Evolutionary conservation across 1,140 invertebrate genomes (phyloP).

Genomic region (Heterodera schachtii): DNA sequence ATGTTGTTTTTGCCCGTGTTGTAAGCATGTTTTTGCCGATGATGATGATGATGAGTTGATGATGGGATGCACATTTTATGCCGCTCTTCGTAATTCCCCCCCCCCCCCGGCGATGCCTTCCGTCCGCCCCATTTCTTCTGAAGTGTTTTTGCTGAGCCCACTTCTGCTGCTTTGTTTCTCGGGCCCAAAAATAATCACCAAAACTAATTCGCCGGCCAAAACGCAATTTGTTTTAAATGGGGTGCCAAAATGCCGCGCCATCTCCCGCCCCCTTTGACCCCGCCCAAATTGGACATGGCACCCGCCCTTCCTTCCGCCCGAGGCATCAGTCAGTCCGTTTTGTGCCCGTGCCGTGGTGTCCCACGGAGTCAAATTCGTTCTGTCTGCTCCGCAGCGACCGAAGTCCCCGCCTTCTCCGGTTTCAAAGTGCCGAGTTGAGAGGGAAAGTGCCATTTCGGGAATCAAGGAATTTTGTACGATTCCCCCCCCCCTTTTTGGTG

Average conservation of each 20-base stretch:
- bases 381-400: not conserved
- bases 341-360: not conserved
- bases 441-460: not conserved
- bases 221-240: not conserved
- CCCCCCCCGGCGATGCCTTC: too few relatives aligned
- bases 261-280: not conserved
- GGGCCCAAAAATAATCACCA: too few relatives aligned
- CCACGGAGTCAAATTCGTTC: conserved; percentile 14
- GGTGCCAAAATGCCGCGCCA: not conserved
- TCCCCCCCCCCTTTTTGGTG: not conserved
- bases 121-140: too few relatives aligned
- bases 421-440: conserved; percentile 11
- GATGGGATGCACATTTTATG: too few relatives aligned
- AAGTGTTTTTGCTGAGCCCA: too few relatives aligned
- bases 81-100: too few relatives aligned
- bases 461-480: conserved; percentile 10
- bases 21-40: too few relatives aligned
- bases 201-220: not conserved
- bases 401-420: conserved; percentile 2
- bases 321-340: not conserved
- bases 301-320: not conserved
- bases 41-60: too few relatives aligned
- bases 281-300: not conserved
- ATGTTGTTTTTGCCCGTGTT: too few relatives aligned
- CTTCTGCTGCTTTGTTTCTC: too few relatives aligned